Base-by-base conservation (phyloP, 2,113 vertebrate species). In the Apaloderma vittatum region DNA sequence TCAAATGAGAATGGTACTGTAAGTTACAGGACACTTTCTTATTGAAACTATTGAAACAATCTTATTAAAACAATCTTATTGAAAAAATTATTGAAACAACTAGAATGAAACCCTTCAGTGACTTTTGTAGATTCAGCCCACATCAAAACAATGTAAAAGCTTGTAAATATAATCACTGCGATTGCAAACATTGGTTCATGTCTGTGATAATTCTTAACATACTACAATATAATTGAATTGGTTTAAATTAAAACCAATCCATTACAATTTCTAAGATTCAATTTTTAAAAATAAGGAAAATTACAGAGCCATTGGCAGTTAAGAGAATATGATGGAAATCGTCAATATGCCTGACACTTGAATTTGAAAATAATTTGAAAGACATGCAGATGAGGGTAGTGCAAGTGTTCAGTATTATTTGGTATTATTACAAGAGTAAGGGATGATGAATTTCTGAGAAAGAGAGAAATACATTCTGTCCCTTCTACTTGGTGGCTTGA, bases 41-140 rank as follows among this genome's bases (percentile, higher is more conserved):
- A 46, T 19, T 65, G 11, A 70, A 15, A 70, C n/a, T n/a, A n/a
- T n/a, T n/a, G n/a, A n/a, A n/a, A n/a, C n/a, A n/a, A n/a, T n/a
- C n/a, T n/a, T n/a, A n/a, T n/a, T n/a, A n/a, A n/a, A n/a, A n/a
- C n/a, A n/a, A n/a, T 29, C 23, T 67, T 46, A 46, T 19, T 65
- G 11, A 70, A 15, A 70, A n/a, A n/a, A n/a, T n/a, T n/a, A n/a
- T n/a, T n/a, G n/a, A n/a, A n/a, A n/a, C n/a, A n/a, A 26, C 15
- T 54, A 26, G 5, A 74, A 68, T 51, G 77, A 91, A 89, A 67
- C 45, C 19, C 15, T 74, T 57, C 17, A 29, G 16, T 83, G 51
- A 34, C 8, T 58, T 76, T 26, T 0, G 0, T 45, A 29, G 24
- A 11, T 73, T 88, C 3, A 2, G 21, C 52, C 34, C 22, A 15